A percentile compares a stretch with the other conserved stretches of the same genome.
These are phyloP conservation scores for Cotesia chilonis DNA, from an alignment of 1,140 invertebrate genomes.

Conservation along the genomic window DNA sequence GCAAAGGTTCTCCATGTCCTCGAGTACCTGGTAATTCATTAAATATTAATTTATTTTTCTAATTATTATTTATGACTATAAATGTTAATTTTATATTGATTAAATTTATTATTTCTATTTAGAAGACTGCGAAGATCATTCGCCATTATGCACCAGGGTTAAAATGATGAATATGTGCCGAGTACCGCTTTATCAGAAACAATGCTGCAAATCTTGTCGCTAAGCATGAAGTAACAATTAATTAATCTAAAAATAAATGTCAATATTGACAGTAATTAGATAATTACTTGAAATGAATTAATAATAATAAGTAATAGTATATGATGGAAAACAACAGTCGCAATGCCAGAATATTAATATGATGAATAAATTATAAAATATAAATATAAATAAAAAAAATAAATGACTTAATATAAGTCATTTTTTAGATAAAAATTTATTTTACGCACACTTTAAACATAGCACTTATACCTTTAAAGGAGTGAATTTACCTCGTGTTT, in stretches of 20 bases:
- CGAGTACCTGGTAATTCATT: slow-evolving; percentile 54
- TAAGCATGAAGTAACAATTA: slow-evolving; percentile 33
- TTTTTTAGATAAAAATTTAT: slow-evolving; percentile 33
- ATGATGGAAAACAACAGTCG: background rate
- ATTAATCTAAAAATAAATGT: background rate
- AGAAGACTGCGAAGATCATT: slow-evolving; percentile 80
- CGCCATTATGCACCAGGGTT: slow-evolving; percentile 81
- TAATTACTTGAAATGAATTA: slow-evolving; percentile 3
- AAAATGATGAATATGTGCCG: slow-evolving; percentile 85
- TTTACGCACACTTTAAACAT: slow-evolving; percentile 36
- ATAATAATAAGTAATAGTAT: too few relatives aligned
- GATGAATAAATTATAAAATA: background rate
- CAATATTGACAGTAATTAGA: background rate
- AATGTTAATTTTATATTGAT: background rate
- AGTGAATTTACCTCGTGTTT: slow-evolving; percentile 29
- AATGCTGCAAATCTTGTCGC: slow-evolving; percentile 83
- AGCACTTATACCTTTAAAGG: slow-evolving; percentile 8
- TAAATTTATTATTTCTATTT: background rate
- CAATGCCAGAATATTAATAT: background rate
- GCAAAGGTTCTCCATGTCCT: slow-evolving; percentile 74
- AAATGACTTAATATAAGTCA: slow-evolving; percentile 20
- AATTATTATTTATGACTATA: background rate
- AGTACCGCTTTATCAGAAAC: slow-evolving; percentile 79
- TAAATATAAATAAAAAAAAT: background rate
- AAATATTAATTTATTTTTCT: background rate